Percentiles rank a stretch among this genome's conserved stretches.
phyloP scores from a whole-genome alignment of 2,888 invertebrate genomes.

The Drosophila putrida region DNA sequence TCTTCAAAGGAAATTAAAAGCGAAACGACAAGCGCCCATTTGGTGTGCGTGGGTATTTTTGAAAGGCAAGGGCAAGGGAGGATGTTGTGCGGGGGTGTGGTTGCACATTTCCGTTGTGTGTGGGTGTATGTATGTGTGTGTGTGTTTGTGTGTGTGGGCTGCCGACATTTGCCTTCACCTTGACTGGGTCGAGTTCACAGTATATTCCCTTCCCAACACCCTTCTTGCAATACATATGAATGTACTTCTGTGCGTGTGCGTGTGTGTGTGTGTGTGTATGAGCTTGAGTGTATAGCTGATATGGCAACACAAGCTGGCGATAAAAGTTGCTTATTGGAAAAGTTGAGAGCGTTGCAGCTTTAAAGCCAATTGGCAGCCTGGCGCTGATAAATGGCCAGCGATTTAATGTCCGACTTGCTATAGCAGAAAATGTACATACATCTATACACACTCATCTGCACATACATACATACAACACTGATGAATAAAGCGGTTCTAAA shows the following conservation, averaged over 20 bases:
- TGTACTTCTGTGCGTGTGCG: constrained; percentile 3
- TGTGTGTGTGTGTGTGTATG: constrained; percentile 9
- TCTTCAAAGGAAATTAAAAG: constrained; percentile 71
- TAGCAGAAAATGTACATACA: constrained; percentile 11
- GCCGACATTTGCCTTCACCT: constrained; percentile 70
- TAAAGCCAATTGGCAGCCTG: constrained; percentile 57
- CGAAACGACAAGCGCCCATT: constrained; percentile 53
- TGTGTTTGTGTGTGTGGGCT: constrained; percentile 31
- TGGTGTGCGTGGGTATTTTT: constrained; percentile 12
- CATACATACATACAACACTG: background rate
- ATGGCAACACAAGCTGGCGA: constrained; percentile 57
- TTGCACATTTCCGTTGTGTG: constrained; percentile 60
- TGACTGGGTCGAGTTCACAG: constrained; percentile 57
- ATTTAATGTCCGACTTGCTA: constrained; percentile 44
- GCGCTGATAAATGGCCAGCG: constrained; percentile 48
- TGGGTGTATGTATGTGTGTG: constrained; percentile 32
- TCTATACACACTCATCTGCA: background rate
- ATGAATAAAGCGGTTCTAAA: no score
- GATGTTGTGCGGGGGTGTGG: background rate
- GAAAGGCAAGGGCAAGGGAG: background rate
- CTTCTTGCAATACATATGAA: background rate
- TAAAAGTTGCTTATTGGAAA: constrained; percentile 65
- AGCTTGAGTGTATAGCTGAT: constrained; percentile 29
- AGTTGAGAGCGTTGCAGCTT: constrained; percentile 48
- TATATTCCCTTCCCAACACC: background rate